A percentile compares a stretch with the other conserved stretches of the same genome.
Evolutionary conservation across 2,888 invertebrate species (phyloP).

Genomic region (Mimas tiliae): DNA sequence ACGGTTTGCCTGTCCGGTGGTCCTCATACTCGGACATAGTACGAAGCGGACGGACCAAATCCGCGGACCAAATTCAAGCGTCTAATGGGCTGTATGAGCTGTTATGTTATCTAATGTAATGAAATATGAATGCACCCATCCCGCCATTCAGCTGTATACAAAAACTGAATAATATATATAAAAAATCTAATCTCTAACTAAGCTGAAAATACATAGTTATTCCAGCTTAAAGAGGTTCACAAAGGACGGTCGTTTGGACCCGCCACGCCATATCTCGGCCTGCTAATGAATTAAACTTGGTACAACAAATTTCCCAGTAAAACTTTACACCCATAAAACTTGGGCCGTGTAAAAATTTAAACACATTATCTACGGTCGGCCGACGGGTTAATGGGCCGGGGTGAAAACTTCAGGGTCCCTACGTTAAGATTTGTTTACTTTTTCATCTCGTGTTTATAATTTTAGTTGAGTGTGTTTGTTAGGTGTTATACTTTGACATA

Average conservation of each 20-base stretch:
- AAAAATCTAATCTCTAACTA: too few species aligned
- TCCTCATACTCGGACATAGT: too few species aligned
- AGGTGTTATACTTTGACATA: too few species aligned
- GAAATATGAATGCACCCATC: too few species aligned
- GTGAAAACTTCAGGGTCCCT: conserved; percentile 2
- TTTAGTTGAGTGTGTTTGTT: background rate
- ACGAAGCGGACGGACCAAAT: too few species aligned
- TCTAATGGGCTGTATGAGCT: too few species aligned
- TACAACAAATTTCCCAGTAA: conserved; percentile 15
- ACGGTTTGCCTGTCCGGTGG: too few species aligned
- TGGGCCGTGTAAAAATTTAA: conserved; percentile 36
- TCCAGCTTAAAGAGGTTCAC: background rate
- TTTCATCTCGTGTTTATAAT: conserved; percentile 6
- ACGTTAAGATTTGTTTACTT: conserved; percentile 15
- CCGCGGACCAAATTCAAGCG: too few species aligned
- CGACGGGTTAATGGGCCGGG: conserved; percentile 28
- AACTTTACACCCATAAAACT: conserved; percentile 31
- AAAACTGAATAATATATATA: too few species aligned
- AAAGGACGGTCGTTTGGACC: conserved; percentile 12
- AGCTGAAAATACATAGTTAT: too few species aligned
- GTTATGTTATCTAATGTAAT: too few species aligned
- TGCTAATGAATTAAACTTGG: conserved; percentile 45
- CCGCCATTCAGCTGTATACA: too few species aligned
- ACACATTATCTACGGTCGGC: conserved; percentile 36
- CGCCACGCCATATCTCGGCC: conserved; percentile 35